Percentiles rank a stretch among this genome's conserved stretches.
Conservation (phyloP, 1,140 invertebrate genomes). For the Nephila pilipes region DNA sequence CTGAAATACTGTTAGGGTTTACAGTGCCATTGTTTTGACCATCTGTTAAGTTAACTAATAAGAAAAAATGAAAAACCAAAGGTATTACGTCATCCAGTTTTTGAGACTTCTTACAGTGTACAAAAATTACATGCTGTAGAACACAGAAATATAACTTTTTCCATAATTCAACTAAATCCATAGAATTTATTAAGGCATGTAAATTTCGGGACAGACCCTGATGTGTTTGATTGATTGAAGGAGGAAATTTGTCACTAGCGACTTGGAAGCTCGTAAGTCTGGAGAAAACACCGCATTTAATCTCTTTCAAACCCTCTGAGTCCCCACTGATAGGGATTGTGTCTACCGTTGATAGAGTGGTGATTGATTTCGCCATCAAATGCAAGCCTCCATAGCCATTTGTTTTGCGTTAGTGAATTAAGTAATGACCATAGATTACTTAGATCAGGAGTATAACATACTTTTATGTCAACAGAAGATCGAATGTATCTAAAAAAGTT, state of each 20-base stretch:
- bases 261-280: constrained; percentile 38
- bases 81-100: no score
- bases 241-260: constrained; percentile 27
- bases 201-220: constrained; percentile 21
- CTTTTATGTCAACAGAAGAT: neutral
- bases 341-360: constrained; percentile 7
- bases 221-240: constrained; percentile 40
- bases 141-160: neutral
- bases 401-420: constrained; percentile 30
- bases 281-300: constrained; percentile 29
- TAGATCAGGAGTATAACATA: neutral
- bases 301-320: constrained; percentile 51
- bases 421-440: constrained; percentile 9
- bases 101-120: neutral
- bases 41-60: no score
- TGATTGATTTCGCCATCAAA: constrained; percentile 55
- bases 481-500: neutral
- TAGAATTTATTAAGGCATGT: neutral
- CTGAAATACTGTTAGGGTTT: no score
- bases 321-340: constrained; percentile 47
- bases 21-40: no score
- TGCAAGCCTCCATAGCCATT: constrained; percentile 9
- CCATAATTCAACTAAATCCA: neutral
- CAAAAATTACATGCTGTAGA: neutral
- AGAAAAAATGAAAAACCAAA: no score